A percentile compares a stretch with the other conserved stretches of the same genome.
These are phyloP conservation scores for Brachirus orientalis DNA, from an alignment of 2,113 vertebrate species.

Conservation along the genomic window DNA sequence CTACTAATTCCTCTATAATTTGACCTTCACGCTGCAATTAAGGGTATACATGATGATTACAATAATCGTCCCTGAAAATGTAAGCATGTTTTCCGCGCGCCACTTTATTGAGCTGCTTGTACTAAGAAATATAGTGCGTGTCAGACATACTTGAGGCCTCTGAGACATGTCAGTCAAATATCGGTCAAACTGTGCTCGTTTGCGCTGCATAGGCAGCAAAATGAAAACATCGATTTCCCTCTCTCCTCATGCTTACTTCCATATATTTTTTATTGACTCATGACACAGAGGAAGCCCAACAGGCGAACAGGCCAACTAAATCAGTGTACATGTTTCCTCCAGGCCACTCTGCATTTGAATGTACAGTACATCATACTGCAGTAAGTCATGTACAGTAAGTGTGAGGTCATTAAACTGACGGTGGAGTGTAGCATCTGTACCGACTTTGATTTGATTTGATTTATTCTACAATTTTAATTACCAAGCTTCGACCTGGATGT, in stretches of 20 bases:
- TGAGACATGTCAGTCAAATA: not conserved
- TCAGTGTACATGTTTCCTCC: not conserved
- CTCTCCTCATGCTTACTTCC: not conserved
- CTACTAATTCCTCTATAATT: constrained; percentile 35
- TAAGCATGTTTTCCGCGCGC: too few relatives aligned
- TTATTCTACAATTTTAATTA: too few relatives aligned
- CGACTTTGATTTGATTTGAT: too few relatives aligned
- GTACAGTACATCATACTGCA: too few relatives aligned
- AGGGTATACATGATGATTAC: constrained; percentile 18
- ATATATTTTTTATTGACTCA: not conserved
- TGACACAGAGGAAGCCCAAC: not conserved
- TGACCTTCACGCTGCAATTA: constrained; percentile 44
- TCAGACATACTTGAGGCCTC: constrained; percentile 1
- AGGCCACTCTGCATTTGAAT: not conserved
- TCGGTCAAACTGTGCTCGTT: not conserved
- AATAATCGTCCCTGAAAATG: too few relatives aligned
- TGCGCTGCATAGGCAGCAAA: not conserved
- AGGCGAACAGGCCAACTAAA: not conserved
- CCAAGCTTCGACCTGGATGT: too few relatives aligned
- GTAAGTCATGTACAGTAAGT: not conserved
- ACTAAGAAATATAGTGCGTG: constrained; percentile 1
- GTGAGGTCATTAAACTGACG: too few relatives aligned
- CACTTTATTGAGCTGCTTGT: constrained; percentile 18
- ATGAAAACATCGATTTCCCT: not conserved
- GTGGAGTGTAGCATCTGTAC: too few relatives aligned